phyloP scores from a whole-genome alignment of 2,797 vertebrate genomes.

The Lutjanus argentimaculatus region DNA sequence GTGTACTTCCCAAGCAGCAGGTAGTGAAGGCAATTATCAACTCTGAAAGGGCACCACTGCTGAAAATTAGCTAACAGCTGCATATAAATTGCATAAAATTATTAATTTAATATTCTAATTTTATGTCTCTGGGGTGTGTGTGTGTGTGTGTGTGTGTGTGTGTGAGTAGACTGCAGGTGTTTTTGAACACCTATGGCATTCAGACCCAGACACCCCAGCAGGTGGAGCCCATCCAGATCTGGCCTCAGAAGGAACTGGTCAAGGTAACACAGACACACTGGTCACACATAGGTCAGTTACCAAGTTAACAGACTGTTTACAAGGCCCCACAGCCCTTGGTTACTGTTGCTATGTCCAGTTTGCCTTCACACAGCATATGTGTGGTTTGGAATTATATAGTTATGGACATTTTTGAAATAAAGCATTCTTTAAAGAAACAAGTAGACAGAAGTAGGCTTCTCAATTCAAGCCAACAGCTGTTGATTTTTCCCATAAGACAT shows the following conservation, averaged over 20 bases:
- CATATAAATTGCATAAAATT: no score
- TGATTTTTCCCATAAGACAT: not conserved
- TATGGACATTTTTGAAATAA: not conserved
- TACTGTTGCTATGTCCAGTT: not conserved
- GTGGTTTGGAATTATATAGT: not conserved
- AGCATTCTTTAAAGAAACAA: not conserved
- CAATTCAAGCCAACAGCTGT: not conserved
- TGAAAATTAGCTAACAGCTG: no score
- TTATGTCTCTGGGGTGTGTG: not conserved
- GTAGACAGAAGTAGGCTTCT: not conserved
- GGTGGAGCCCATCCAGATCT: slow-evolving; percentile 99
- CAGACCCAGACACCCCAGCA: slow-evolving; percentile 98
- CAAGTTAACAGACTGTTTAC: not conserved
- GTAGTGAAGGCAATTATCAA: no score
- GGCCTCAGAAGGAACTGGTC: slow-evolving; percentile 97
- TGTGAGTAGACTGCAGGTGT: slow-evolving; percentile 93
- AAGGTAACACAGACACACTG: slow-evolving; percentile 87
- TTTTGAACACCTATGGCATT: slow-evolving; percentile 97
- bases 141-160: slow-evolving; percentile 21
- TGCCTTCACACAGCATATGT: not conserved
- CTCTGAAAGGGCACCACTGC: no score
- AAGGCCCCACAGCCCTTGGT: not conserved
- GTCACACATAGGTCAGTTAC: not conserved
- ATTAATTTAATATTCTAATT: no score
- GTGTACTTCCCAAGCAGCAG: no score